phyloP scores from a whole-genome alignment of 2,888 invertebrate species.

The Chloroclystis v-ata region DNA sequence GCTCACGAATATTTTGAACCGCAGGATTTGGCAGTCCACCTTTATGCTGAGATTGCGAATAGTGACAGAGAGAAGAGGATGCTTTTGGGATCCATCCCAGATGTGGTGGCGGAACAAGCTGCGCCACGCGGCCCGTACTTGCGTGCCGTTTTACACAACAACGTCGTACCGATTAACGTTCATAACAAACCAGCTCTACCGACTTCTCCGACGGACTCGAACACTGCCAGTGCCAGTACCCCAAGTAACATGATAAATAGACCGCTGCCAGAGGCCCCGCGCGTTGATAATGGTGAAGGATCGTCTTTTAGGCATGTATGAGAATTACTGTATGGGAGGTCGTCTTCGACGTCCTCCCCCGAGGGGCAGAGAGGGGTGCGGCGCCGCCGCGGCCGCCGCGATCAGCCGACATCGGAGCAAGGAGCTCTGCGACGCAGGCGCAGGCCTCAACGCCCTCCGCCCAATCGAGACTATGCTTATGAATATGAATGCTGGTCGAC shows the following conservation, averaged over 20 bases:
- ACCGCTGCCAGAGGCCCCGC: constrained; percentile 83
- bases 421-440: neutral
- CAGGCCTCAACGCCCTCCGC: neutral
- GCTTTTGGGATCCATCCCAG: constrained; percentile 60
- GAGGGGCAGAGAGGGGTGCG: constrained; percentile 4
- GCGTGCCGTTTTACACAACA: constrained; percentile 74
- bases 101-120: constrained; percentile 60
- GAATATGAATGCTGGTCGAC: constrained; percentile 60
- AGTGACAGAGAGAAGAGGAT: constrained; percentile 56
- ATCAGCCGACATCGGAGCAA: constrained; percentile 10
- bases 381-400: constrained; percentile 13
- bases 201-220: constrained; percentile 47
- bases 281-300: constrained; percentile 58
- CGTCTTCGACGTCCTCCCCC: constrained; percentile 20
- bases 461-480: constrained; percentile 16
- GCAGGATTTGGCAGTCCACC: constrained; percentile 74
- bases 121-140: constrained; percentile 79
- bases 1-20: constrained; percentile 75
- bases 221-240: constrained; percentile 48
- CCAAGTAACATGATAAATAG: constrained; percentile 81
- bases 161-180: constrained; percentile 31
- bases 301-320: constrained; percentile 56
- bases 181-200: constrained; percentile 36
- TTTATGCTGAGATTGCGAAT: constrained; percentile 81
- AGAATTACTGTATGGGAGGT: constrained; percentile 33